Conservation (phyloP, 2,113 vertebrate genomes). For the Xiphophorus couchianus region DNA sequence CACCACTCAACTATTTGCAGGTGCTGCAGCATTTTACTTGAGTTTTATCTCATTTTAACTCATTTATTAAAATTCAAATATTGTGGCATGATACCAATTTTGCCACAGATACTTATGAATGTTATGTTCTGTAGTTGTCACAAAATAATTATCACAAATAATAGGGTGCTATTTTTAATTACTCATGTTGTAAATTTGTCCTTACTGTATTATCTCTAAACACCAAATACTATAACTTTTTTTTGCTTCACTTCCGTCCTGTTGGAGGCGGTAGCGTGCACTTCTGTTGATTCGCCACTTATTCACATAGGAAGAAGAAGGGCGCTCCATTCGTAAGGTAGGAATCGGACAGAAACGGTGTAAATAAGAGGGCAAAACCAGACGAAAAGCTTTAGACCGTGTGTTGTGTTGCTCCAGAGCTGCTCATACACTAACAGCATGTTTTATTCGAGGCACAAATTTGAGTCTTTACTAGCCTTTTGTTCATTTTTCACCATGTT, state of each 20-base stretch:
- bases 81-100: not conserved
- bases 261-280: not conserved
- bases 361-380: not conserved
- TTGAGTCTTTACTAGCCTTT: constrained; percentile 6
- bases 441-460: constrained; percentile 11
- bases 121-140: not conserved
- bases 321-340: constrained; percentile 30
- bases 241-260: not conserved
- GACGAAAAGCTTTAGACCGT: too few species aligned
- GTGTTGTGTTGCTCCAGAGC: not conserved
- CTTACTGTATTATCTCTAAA: not conserved
- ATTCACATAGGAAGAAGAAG: not conserved
- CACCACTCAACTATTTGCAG: too few species aligned
- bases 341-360: not conserved
- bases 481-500: constrained; percentile 60
- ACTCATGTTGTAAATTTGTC: not conserved
- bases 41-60: not conserved
- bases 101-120: not conserved
- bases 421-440: constrained; percentile 38
- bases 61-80: not conserved
- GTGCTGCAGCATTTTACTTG: too few species aligned
- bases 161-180: not conserved
- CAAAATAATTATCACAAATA: not conserved
- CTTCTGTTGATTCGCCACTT: not conserved
- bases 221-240: too few species aligned